Conservation (phyloP, 2,113 vertebrate species). For the Pseudolaguvia tuberculata region DNA sequence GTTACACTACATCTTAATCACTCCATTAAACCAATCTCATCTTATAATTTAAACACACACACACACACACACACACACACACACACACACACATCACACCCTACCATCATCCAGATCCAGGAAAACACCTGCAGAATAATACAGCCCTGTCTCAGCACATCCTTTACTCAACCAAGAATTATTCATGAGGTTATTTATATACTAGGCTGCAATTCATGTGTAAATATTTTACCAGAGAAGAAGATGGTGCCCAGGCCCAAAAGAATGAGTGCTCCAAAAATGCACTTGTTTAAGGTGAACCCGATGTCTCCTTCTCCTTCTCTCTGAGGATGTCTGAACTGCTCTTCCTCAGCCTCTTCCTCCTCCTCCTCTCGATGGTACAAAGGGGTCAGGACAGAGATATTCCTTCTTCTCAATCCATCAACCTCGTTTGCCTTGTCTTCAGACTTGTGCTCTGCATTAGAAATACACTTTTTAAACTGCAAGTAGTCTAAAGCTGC, state of each 20-base stretch:
- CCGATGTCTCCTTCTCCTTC: slow-evolving; percentile 56
- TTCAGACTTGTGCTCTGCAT: slow-evolving; percentile 18
- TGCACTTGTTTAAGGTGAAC: slow-evolving; percentile 74
- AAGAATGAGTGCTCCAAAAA: slow-evolving; percentile 75
- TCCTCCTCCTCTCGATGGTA: slow-evolving; percentile 64
- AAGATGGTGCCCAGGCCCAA: slow-evolving; percentile 75
- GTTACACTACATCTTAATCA: not conserved
- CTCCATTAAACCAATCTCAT: not conserved
- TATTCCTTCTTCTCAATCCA: slow-evolving; percentile 58
- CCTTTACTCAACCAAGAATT: slow-evolving; percentile 57
- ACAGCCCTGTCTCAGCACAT: slow-evolving; percentile 64
- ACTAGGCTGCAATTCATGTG: not conserved
- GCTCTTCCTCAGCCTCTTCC: slow-evolving; percentile 40
- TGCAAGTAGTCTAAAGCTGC: no score
- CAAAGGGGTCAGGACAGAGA: slow-evolving; percentile 59
- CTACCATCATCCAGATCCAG: slow-evolving; percentile 69
- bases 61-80: not conserved
- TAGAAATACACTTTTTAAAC: no score
- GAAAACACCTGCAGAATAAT: slow-evolving; percentile 72
- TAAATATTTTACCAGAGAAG: slow-evolving; percentile 61
- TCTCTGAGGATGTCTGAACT: slow-evolving; percentile 58
- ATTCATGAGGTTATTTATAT: not conserved
- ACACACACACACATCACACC: no score
- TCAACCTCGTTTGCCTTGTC: slow-evolving; percentile 48
- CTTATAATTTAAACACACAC: not conserved